Percentiles rank a stretch among this genome's conserved stretches.
phyloP scores from a whole-genome alignment of 2,888 invertebrate species.

The Cordilura impudica region DNA sequence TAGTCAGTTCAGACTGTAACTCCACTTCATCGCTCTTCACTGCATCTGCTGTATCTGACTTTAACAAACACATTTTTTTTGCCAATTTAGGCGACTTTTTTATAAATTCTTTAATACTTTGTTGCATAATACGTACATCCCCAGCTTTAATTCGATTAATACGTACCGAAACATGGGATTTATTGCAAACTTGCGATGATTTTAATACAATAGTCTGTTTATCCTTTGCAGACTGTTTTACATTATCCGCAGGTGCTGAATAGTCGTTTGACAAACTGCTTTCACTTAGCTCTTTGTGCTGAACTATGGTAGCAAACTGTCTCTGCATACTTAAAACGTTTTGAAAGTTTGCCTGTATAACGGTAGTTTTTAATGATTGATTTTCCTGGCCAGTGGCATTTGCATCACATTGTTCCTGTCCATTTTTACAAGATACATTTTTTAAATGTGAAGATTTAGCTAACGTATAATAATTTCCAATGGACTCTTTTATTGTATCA shows the following conservation, averaged over 20 bases:
- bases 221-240: conserved; percentile 19
- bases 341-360: conserved; percentile 68
- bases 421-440: neutral
- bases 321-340: conserved; percentile 70
- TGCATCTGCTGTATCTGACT: neutral
- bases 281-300: conserved; percentile 56
- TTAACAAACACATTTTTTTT: conserved; percentile 80
- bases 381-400: neutral
- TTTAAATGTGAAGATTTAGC: neutral
- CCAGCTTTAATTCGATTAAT: conserved; percentile 77
- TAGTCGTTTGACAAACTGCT: conserved; percentile 10
- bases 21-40: conserved; percentile 15
- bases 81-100: conserved; percentile 82
- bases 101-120: conserved; percentile 82
- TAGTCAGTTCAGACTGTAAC: neutral
- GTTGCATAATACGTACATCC: conserved; percentile 82
- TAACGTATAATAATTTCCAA: neutral
- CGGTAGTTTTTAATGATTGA: neutral
- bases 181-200: conserved; percentile 64
- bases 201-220: conserved; percentile 48
- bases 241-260: neutral
- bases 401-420: no score
- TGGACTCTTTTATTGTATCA: neutral
- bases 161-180: conserved; percentile 76
- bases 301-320: conserved; percentile 48